These are phyloP conservation scores for Automeris io DNA, from an alignment of 2,888 invertebrate species.

Conservation along the genomic window DNA sequence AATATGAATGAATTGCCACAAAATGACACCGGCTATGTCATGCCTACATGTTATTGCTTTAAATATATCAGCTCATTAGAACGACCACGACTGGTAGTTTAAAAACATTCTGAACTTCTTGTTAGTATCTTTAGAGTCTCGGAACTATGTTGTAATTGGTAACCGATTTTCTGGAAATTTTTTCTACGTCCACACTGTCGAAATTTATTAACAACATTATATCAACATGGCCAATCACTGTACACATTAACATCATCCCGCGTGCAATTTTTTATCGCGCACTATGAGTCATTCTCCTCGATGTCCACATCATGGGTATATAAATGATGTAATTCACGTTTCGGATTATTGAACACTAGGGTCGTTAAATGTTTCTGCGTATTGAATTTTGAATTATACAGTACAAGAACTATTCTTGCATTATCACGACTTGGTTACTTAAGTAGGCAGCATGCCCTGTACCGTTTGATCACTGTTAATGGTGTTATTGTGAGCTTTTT, in stretches of 20 bases:
- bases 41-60: slow-evolving; percentile 27
- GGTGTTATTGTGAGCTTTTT: slow-evolving; percentile 4
- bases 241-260: slow-evolving; percentile 12
- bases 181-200: not conserved
- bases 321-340: slow-evolving; percentile 52
- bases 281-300: slow-evolving; percentile 28
- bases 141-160: slow-evolving; percentile 5
- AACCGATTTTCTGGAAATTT: not conserved
- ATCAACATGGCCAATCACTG: slow-evolving; percentile 9
- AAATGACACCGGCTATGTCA: slow-evolving; percentile 29
- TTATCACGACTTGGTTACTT: not conserved
- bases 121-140: not conserved
- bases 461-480: not conserved
- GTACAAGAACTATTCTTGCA: not conserved
- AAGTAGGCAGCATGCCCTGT: not conserved
- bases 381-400: not conserved
- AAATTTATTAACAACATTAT: slow-evolving; percentile 5
- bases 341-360: slow-evolving; percentile 38
- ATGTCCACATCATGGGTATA: slow-evolving; percentile 30
- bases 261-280: slow-evolving; percentile 24
- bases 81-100: slow-evolving; percentile 12
- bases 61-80: slow-evolving; percentile 29
- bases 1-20: slow-evolving; percentile 57
- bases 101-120: slow-evolving; percentile 1
- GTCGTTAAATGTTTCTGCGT: slow-evolving; percentile 38